phyloP scores from a whole-genome alignment of 2,797 vertebrate genomes.

The Otus scops region DNA sequence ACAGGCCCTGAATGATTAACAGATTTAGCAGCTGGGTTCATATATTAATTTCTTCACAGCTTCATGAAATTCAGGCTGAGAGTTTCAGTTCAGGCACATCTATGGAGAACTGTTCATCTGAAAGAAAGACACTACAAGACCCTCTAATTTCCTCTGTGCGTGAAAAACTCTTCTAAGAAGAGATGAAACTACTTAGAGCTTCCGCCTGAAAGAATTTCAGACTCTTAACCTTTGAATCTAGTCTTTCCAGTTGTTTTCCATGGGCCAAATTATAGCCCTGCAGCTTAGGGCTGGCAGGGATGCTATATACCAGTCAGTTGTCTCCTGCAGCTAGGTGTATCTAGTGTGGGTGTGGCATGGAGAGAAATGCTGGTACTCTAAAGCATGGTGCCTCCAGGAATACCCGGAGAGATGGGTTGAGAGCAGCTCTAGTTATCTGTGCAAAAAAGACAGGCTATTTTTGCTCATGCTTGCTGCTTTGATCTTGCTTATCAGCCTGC shows the following conservation, averaged over 20 bases:
- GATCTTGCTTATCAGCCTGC: not conserved
- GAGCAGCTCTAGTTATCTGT: not conserved
- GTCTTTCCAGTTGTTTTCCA: not conserved
- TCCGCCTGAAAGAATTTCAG: not conserved
- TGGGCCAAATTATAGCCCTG: not conserved
- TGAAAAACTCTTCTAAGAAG: not conserved
- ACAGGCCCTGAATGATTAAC: not conserved
- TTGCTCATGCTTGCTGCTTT: not conserved
- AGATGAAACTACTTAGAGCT: not conserved
- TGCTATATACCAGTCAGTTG: rapidly evolving
- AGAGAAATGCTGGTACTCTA: not conserved
- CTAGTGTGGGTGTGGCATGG: rapidly evolving
- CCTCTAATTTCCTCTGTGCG: not conserved
- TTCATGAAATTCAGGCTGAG: not conserved
- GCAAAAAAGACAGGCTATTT: not conserved
- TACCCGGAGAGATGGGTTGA: not conserved
- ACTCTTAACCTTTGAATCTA: not conserved
- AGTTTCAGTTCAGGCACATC: not conserved
- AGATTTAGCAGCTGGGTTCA: not conserved
- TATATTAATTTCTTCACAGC: not conserved
- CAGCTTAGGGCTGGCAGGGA: not conserved
- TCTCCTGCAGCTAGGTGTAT: not conserved
- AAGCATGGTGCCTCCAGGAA: not conserved
- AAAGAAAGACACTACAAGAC: not conserved
- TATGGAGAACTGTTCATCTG: not conserved